Evolutionary conservation across 2,888 invertebrate genomes (phyloP), one percentile per base, ranked within the genome.

Genomic region (Gandaritis pyraliata): DNA sequence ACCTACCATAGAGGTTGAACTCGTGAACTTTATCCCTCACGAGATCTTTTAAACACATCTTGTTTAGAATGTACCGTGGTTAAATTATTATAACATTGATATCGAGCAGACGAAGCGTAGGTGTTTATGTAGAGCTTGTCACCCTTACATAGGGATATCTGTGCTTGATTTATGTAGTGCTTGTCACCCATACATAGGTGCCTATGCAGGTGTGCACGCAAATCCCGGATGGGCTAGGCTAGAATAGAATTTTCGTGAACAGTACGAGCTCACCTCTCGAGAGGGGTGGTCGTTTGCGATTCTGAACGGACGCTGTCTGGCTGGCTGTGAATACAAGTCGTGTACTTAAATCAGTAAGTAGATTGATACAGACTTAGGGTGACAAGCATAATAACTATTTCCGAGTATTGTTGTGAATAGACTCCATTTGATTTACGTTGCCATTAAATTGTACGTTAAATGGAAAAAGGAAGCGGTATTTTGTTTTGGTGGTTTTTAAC

Each of bases 181-280:
- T 11, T 51, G 51, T 30, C 47, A 46, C 39, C 5, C 52, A 47
- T 46, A 39, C 47, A 58, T 47, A 55, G n/a, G n/a, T n/a, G n/a
- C 51, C 51, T 61, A 50, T 39, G 51, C 55, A n/a, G n/a, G n/a
- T n/a, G 23, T 23, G 23, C 23, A 47, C 52, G 33, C 39, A 38
- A 51, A 41, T 52, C 51, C 39, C 47, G 56, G 41, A n/a, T 23
- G 5, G 51, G 13, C 15, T 43, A 11, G 43, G 5, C 23, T 23
- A 23, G 23, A 30, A 2, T 33, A 33, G 33, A 29, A 43, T 47
- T 10, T 45, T 36, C 39, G 46, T 48, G 36, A 15, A 50, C 61
- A 61, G 61, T 61, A 6, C 61, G 56, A 13, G 36, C 47, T 56
- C n/a, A 41, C 56, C 33, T 61, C 47, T 38, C 51, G 51, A 15